Evolutionary conservation across 2,797 vertebrate species (phyloP).

Genomic region (Merluccius polli): DNA sequence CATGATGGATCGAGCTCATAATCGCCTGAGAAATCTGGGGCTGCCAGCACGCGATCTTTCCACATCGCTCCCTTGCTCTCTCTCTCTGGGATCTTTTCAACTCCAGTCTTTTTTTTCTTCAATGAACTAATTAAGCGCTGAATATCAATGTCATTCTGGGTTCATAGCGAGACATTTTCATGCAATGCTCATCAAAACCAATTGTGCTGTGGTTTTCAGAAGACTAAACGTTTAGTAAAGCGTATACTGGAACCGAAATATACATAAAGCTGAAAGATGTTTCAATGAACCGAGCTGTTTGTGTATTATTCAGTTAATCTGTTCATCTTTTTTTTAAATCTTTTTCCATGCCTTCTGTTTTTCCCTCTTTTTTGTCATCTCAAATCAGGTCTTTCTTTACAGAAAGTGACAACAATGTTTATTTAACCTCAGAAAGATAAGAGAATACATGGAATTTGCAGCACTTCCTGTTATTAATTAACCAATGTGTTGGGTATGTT

Average conservation of each 20-base stretch:
- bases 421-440: not conserved
- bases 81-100: not conserved
- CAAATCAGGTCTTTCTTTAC: not conserved
- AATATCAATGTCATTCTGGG: not conserved
- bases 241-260: not conserved
- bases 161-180: not conserved
- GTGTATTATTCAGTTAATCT: not conserved
- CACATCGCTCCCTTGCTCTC: not conserved
- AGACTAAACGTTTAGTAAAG: not conserved
- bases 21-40: constrained; percentile 34
- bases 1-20: constrained; percentile 40
- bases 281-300: not conserved
- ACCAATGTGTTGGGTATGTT: constrained; percentile 20
- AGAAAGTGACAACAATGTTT: not conserved
- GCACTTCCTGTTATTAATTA: constrained; percentile 26
- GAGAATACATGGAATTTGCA: not conserved
- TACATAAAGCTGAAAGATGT: not conserved
- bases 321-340: no score
- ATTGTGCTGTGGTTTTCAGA: not conserved
- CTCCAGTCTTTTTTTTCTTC: not conserved
- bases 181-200: no score
- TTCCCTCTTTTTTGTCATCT: no score
- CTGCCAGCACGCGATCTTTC: constrained; percentile 17
- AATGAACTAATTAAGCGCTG: not conserved
- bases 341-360: not conserved